Base-by-base conservation (phyloP, 2,113 vertebrate genomes). In the Isichthys henryi region DNA sequence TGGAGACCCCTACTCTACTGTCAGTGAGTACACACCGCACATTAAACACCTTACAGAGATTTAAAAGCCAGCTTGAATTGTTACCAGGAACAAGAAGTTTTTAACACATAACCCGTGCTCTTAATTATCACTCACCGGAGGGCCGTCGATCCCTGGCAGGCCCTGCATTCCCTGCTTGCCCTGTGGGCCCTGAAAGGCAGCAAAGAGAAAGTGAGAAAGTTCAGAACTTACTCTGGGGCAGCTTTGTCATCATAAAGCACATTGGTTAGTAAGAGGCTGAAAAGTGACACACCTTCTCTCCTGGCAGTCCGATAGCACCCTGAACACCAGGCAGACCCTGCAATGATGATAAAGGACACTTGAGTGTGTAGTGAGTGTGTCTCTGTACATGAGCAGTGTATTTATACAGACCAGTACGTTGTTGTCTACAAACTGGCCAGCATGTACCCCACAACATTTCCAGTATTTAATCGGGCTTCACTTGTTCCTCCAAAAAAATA, bases 321-420 rank as follows among this genome's bases (percentile, higher is more conserved):
- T 98, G 98, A 86, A 97, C 95, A 58, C 98, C 98, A 0, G 97
- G 97, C 50, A 99, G 95, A 49, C 98, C 98, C 98, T 99, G 93
- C n/a, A 86, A 90, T 66, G 89, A 85, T 88, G 48, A 90, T 49
- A 74, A 35, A 21, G 3, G 39, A 3, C 91, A 74, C 86, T 27
- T 1, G 35, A 48, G 39, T 66, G 39, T 89, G 15, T 21, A 52
- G 48, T 52, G 21, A 31, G 88, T n/a, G 74, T 23, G 74, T 39
- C 9, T 82, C n/a, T 82, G n/a, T 52, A 46, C 27, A 46, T 74
- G 45, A 48, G 62, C 52, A 50, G 48, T 46, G 58, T 62, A 49
- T 87, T 39, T n/a, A 39, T 50, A 70, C 66, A 15, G n/a, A 27
- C 23, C 62, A 11, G n/a, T 31, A 31, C n/a, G 31, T n/a, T 3